These are phyloP conservation scores for Heliconius ismenius DNA, from an alignment of 2,888 invertebrate species.

Conservation along the genomic window DNA sequence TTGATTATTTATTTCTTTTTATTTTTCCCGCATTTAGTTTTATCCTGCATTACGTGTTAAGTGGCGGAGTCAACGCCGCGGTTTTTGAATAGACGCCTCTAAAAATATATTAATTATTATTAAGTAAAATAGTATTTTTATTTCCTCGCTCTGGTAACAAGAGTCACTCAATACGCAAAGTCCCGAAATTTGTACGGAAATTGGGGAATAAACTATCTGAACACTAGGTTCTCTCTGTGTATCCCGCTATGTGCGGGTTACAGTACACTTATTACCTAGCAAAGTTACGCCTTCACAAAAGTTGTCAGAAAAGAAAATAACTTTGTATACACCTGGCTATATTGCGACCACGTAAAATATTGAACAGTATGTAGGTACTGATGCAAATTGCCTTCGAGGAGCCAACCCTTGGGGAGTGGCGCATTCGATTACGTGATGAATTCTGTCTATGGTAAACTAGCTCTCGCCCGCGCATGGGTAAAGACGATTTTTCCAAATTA, in stretches of 20 bases:
- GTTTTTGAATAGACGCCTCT: too few relatives aligned
- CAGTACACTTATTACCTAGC: background rate
- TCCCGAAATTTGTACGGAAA: too few relatives aligned
- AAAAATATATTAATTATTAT: too few relatives aligned
- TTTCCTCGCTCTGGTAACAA: too few relatives aligned
- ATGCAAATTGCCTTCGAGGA: slow-evolving; percentile 54
- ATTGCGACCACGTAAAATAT: slow-evolving; percentile 46
- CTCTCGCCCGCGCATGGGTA: slow-evolving; percentile 26
- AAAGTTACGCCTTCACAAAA: slow-evolving; percentile 6
- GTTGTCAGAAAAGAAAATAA: slow-evolving; percentile 35
- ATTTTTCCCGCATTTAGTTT: too few relatives aligned
- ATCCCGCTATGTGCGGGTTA: too few relatives aligned
- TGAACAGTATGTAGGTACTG: slow-evolving; percentile 44
- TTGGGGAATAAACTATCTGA: too few relatives aligned
- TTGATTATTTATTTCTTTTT: background rate
- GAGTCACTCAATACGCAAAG: too few relatives aligned
- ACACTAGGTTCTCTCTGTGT: too few relatives aligned
- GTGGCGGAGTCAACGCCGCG: too few relatives aligned
- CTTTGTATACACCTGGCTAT: slow-evolving; percentile 37
- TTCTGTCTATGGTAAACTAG: slow-evolving; percentile 43
- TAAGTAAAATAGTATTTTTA: too few relatives aligned
- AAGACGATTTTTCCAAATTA: background rate
- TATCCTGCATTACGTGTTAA: too few relatives aligned
- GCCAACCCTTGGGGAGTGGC: slow-evolving; percentile 48
- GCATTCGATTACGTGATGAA: slow-evolving; percentile 58